Conservation (phyloP, 92 coral and sea anemone species). For the Actinostola sp. region DNA sequence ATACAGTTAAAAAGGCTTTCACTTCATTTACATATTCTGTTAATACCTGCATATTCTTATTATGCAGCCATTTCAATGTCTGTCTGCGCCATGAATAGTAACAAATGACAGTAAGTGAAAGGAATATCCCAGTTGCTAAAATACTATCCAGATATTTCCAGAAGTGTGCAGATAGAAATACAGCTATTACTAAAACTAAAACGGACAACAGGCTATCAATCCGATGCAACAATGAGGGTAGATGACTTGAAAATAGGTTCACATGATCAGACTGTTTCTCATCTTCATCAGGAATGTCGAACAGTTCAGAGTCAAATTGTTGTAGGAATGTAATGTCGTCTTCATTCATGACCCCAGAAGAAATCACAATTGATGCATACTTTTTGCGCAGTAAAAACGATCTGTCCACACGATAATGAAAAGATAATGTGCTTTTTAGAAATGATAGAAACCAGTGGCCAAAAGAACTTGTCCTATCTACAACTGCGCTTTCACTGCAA, state of each 20-base stretch:
- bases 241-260: background rate
- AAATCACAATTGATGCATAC: slow-evolving; percentile 52
- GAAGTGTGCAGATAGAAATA: background rate
- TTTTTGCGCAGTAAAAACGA: slow-evolving; percentile 36
- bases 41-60: slow-evolving; percentile 35
- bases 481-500: background rate
- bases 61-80: slow-evolving; percentile 27
- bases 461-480: background rate
- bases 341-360: slow-evolving; percentile 69
- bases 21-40: slow-evolving; percentile 34
- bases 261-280: background rate
- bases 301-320: slow-evolving; percentile 80
- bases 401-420: slow-evolving; percentile 5
- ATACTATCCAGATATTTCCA: background rate
- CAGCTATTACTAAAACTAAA: background rate
- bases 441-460: background rate
- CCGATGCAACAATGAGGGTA: background rate
- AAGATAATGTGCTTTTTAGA: background rate
- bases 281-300: slow-evolving; percentile 11
- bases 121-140: slow-evolving; percentile 10
- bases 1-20: slow-evolving; percentile 38
- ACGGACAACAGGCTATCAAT: background rate
- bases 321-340: slow-evolving; percentile 70
- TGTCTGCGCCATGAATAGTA: slow-evolving; percentile 6
- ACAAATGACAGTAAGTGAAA: background rate